phyloP scores from a whole-genome alignment of 2,113 vertebrate genomes.

The Sula dactylatra region DNA sequence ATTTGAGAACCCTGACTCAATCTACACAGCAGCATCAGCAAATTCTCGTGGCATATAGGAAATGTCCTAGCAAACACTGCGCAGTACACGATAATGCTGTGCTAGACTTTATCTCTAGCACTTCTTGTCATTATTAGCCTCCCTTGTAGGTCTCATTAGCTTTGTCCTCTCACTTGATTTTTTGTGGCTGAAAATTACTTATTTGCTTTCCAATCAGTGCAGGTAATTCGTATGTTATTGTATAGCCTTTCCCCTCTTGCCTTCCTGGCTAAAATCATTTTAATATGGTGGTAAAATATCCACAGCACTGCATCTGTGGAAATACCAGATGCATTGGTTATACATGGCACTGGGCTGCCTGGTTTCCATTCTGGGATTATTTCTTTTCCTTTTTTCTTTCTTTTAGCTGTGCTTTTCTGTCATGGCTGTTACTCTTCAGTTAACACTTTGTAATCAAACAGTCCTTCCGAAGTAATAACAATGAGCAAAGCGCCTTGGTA shows the following conservation, averaged over 20 bases:
- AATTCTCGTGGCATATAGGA: rapidly evolving
- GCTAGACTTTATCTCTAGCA: not conserved
- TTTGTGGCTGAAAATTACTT: not conserved
- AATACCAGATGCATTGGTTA: not conserved
- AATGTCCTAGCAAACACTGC: not conserved
- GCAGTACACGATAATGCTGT: not conserved
- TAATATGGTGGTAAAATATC: not conserved
- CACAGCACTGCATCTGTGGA: not conserved
- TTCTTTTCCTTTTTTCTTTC: not conserved
- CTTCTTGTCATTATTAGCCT: not conserved
- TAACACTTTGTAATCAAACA: constrained; percentile 1
- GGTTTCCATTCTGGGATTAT: not conserved
- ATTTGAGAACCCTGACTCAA: not conserved
- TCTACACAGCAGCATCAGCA: not conserved
- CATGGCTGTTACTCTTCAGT: not conserved
- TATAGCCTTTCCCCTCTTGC: not conserved
- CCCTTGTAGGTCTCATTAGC: not conserved
- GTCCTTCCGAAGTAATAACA: not conserved
- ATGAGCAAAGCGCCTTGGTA: not conserved
- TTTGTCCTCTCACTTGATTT: not conserved
- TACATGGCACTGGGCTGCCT: not conserved
- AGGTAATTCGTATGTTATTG: rapidly evolving
- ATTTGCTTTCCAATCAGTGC: not conserved
- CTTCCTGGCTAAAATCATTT: not conserved
- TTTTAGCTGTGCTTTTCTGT: not conserved